phyloP scores from a whole-genome alignment of 2,797 vertebrate species.

The Phoxinus dragarum region DNA sequence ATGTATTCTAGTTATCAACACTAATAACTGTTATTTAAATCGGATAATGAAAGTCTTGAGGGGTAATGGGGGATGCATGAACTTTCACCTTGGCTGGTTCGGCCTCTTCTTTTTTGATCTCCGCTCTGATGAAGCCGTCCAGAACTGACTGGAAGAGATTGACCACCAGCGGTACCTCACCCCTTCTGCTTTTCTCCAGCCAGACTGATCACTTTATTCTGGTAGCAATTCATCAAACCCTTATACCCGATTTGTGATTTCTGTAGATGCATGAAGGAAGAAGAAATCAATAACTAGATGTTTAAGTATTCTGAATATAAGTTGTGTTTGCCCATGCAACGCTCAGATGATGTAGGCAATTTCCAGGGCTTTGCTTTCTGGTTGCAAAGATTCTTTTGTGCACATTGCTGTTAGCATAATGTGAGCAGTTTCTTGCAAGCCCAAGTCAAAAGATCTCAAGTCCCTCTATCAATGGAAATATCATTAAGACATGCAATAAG shows the following conservation, averaged over 20 bases:
- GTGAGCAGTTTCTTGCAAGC: not conserved
- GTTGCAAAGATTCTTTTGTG: not conserved
- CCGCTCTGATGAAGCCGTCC: conserved; percentile 92
- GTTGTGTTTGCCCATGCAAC: not conserved
- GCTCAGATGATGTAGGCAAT: not conserved
- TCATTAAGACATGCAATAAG: too few relatives aligned
- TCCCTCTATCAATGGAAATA: not conserved
- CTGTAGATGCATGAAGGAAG: conserved; percentile 63
- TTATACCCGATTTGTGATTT: conserved; percentile 89
- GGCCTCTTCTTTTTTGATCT: conserved; percentile 89
- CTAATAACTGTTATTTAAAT: not conserved
- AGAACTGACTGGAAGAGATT: conserved; percentile 97
- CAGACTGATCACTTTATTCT: conserved; percentile 88
- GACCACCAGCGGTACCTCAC: conserved; percentile 91
- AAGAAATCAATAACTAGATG: not conserved
- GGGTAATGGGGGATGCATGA: not conserved
- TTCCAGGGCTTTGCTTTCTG: not conserved
- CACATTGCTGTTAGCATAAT: not conserved
- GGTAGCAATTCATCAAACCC: conserved; percentile 91
- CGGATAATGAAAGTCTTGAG: not conserved
- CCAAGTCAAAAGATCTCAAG: not conserved
- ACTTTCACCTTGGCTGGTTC: conserved; percentile 88
- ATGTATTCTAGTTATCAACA: not conserved
- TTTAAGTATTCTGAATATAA: not conserved
- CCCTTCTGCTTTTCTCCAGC: conserved; percentile 86